Percentiles rank a stretch among this genome's conserved stretches.
Conservation (phyloP, 2,113 vertebrate genomes). For the Zingel zingel region DNA sequence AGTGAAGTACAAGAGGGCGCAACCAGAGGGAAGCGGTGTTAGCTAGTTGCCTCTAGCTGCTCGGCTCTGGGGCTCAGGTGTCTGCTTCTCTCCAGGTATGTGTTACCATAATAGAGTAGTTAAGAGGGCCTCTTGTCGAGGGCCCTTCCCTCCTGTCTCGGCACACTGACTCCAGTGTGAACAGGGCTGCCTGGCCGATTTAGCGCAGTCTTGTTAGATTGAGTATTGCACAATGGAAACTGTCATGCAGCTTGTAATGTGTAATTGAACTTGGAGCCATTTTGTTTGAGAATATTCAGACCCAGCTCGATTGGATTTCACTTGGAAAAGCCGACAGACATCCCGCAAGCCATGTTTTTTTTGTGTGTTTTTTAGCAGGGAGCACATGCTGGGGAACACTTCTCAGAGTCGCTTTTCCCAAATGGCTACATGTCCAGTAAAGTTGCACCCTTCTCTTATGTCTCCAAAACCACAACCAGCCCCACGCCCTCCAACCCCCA, state of each 20-base stretch:
- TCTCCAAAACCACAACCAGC: constrained; percentile 75
- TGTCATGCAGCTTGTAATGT: constrained; percentile 80
- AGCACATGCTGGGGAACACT: constrained; percentile 36
- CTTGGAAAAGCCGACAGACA: constrained; percentile 65
- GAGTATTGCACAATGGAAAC: constrained; percentile 84
- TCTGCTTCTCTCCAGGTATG: constrained; percentile 82
- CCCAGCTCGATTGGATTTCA: constrained; percentile 78
- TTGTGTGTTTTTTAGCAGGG: constrained; percentile 31
- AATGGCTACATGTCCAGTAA: constrained; percentile 68
- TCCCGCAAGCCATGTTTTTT: constrained; percentile 50
- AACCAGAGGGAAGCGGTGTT: constrained; percentile 52
- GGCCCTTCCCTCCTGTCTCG: constrained; percentile 80
- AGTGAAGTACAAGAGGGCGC: constrained; percentile 75
- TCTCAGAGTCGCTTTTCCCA: constrained; percentile 63
- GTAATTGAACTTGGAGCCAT: constrained; percentile 82
- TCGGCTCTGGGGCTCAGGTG: constrained; percentile 78
- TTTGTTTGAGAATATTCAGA: constrained; percentile 78
- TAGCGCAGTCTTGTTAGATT: constrained; percentile 75
- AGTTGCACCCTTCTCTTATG: constrained; percentile 74
- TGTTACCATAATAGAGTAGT: constrained; percentile 81
- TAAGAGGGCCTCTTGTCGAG: constrained; percentile 83
- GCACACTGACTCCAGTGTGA: constrained; percentile 84
- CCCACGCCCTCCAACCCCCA: constrained; percentile 58
- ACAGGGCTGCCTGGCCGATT: constrained; percentile 76
- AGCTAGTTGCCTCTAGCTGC: constrained; percentile 70